phyloP scores from a whole-genome alignment of 2,113 vertebrate genomes.

The Acanthochromis polyacanthus region DNA sequence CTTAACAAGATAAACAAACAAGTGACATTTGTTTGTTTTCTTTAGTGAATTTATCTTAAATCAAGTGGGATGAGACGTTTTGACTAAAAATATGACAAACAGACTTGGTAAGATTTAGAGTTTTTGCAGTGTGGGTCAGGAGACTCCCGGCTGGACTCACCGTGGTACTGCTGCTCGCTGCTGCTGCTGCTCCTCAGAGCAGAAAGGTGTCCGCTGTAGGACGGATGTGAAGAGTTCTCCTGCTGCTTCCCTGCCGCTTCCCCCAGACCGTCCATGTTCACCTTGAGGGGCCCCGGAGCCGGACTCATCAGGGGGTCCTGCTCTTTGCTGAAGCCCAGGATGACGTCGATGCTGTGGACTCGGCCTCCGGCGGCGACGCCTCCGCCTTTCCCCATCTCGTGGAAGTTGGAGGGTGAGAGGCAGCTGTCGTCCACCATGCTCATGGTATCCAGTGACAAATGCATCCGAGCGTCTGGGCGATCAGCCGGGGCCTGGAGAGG shows the following conservation, averaged over 20 bases:
- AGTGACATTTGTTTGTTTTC: no score
- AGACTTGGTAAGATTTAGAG: no score
- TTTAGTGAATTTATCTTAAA: no score
- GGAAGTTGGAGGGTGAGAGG: conserved; percentile 84
- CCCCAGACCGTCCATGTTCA: conserved; percentile 64
- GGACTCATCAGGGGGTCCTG: conserved; percentile 81
- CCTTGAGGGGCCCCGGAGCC: conserved; percentile 64
- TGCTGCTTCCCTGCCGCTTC: conserved; percentile 54
- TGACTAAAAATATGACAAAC: no score
- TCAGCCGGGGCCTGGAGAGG: conserved; percentile 35
- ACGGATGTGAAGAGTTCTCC: conserved; percentile 46
- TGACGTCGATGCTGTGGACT: conserved; percentile 88
- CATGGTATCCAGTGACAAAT: conserved; percentile 86
- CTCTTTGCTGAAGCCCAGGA: conserved; percentile 87
- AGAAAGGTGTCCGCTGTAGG: conserved; percentile 70
- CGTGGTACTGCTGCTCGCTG: conserved; percentile 68
- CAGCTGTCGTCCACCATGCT: conserved; percentile 87
- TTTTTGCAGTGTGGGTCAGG: no score
- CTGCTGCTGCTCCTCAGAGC: conserved; percentile 59
- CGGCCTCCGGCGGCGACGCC: conserved; percentile 72
- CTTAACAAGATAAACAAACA: no score
- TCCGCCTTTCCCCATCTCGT: conserved; percentile 85
- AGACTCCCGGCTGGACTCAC: conserved; percentile 62
- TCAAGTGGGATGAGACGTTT: no score
- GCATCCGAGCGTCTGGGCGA: conserved; percentile 78